These are phyloP conservation scores for Diceros bicornis DNA, from an alignment of 2,797 vertebrate species.

Conservation along the genomic window DNA sequence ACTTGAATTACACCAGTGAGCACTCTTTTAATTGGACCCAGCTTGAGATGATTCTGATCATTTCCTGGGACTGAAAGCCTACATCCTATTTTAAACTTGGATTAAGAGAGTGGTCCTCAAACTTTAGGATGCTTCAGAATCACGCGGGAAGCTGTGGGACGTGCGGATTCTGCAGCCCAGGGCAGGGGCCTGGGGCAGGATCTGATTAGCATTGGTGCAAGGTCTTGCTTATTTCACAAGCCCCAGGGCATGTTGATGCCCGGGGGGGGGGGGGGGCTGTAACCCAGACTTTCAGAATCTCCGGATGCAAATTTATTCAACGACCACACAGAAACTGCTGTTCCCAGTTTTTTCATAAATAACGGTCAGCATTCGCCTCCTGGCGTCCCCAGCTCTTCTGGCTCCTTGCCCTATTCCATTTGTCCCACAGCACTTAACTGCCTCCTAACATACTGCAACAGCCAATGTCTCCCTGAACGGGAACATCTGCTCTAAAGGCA, in stretches of 20 bases:
- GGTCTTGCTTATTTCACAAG: not conserved
- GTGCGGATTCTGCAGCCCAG: not conserved
- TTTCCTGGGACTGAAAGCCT: conserved; percentile 52
- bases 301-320: not conserved
- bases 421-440: not conserved
- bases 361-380: not conserved
- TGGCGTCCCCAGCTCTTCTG: not conserved
- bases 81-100: conserved; percentile 60
- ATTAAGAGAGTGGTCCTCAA: not conserved
- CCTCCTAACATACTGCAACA: not conserved
- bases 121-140: not conserved
- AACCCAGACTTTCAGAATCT: not conserved
- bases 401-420: not conserved
- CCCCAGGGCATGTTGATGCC: not conserved
- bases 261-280: too few relatives aligned
- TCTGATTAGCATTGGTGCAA: not conserved
- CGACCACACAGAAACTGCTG: not conserved
- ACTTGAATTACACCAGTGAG: conserved; percentile 74
- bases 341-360: not conserved
- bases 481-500: not conserved
- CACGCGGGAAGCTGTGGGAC: not conserved
- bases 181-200: not conserved
- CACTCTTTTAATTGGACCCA: conserved; percentile 73
- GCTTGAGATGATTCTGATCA: conserved; percentile 69
- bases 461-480: not conserved